These are phyloP conservation scores for Myrmophylax atrothorax DNA, from an alignment of 2,113 vertebrate genomes.

Conservation along the genomic window DNA sequence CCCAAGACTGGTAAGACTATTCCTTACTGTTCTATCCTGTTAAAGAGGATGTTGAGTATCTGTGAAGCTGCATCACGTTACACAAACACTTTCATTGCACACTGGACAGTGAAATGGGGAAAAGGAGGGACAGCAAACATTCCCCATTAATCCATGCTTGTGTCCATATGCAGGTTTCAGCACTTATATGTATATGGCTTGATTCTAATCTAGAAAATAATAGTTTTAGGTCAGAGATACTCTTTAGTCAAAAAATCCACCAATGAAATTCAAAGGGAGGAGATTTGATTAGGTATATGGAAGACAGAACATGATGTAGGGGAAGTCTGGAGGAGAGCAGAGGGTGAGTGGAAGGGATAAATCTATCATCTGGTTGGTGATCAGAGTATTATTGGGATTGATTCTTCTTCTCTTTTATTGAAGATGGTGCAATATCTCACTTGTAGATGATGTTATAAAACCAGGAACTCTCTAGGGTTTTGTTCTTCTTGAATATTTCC, in stretches of 20 bases:
- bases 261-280: neutral
- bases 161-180: neutral
- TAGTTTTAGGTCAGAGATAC: neutral
- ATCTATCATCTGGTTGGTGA: neutral
- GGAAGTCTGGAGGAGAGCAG: neutral
- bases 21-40: neutral
- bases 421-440: neutral
- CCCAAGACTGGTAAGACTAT: neutral
- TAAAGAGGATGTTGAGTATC: neutral
- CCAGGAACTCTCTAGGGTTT: neutral
- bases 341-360: accelerated
- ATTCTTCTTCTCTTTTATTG: neutral
- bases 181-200: neutral
- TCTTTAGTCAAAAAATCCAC: neutral
- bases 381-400: neutral
- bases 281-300: neutral
- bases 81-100: neutral
- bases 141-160: neutral
- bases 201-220: neutral
- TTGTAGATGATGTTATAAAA: neutral
- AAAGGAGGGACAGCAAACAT: neutral
- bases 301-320: neutral
- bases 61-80: neutral
- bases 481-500: neutral
- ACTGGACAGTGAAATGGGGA: neutral